Base-by-base conservation (phyloP, 1,140 invertebrate genomes). In the Vanessa tameamea region DNA sequence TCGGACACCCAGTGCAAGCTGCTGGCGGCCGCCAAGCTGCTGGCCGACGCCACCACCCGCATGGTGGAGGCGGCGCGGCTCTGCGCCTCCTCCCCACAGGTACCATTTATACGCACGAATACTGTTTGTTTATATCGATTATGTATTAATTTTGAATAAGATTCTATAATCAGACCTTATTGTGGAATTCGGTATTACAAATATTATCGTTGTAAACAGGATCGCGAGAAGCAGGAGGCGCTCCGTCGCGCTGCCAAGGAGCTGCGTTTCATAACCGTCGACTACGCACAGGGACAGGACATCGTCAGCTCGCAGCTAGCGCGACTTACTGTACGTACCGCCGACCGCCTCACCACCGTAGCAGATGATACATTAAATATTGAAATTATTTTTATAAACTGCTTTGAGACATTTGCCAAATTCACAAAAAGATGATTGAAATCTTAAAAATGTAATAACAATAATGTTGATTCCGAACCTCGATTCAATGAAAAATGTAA, bases 11-110 rank as follows among this genome's bases (percentile, higher is more conserved):
- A 99, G 84, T 95, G 97, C 69, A 95, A 98, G 75, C 89, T 99
- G 8, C 90, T 99, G 55, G 98, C 98, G 0, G 98, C 98, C 0
- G 98, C 98, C 7, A 99, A 98, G 90, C 94, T 97, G 61, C 93
- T 99, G 14, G 98, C 99, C 2, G 98, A 99, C 92, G 99, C 99
- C 9, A 99, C 99, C 0, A 97, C 98, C 0, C 95, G 96, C 76
- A 97, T 99, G 96, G 98, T 99, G 3, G 98, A 99, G 90, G 98
- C 99, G 2, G 99, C 99, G 0, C 95, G 99, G 75, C 87, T 90
- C 55, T 93, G 92, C 70, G 92, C 91, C 3, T 89, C 89, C 14
- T 80, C 81, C 8, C 91, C 91, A 7, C 87, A 93, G 86, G 92
- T 91, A 76, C 1, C n/a, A 7, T 51, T 12, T 11, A 2, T 20